Evolutionary conservation across 2,888 invertebrate genomes (phyloP), one percentile per base, ranked within the genome.

Genomic region (Psylliodes chrysocephalus): DNA sequence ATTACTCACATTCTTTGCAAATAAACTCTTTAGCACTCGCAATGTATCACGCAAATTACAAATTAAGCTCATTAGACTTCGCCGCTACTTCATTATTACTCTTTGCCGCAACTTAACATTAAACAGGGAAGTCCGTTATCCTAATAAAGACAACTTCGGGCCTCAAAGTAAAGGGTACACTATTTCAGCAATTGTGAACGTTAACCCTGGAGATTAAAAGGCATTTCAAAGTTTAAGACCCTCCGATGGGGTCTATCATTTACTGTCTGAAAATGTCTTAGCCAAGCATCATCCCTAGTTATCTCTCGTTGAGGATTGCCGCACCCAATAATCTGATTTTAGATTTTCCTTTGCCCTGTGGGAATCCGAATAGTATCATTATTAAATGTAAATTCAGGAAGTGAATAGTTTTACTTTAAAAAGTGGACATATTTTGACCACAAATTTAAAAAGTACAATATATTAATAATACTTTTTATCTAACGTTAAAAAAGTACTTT

Each of bases 151-250:
- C 52, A 66, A 68, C 56, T 70, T 64, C 28, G 60, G 60, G 49
- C 17, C 49, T 25, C 28, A 57, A 73, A 69, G 71, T 74, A 73
- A 75, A 75, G 75, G 77, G 77, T 75, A 74, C 75, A 74, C 73
- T 77, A 77, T 75, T 77, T 73, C 73, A 69, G 69, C 74, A 74
- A 77, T 77, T 77, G 74, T 76, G 74, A 75, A 65, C 73, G 74
- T 77, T 75, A 77, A 75, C 73, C 72, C 67, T 63, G 68, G 69
- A 78, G 78, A 78, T 78, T 78, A 78, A 73, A 70, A 73, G 74
- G 71, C 73, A 76, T 76, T 77, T 72, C 70, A 71, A 71, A 72
- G 72, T 71, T 70, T 75, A 75, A 76, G 75, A 77, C 72, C 75
- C 72, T 40, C 59, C 63, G 53, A 61, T 70, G 71, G 72, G 71